These are phyloP conservation scores for Leucophenga montana DNA, from an alignment of 2,888 invertebrate genomes.

Conservation along the genomic window DNA sequence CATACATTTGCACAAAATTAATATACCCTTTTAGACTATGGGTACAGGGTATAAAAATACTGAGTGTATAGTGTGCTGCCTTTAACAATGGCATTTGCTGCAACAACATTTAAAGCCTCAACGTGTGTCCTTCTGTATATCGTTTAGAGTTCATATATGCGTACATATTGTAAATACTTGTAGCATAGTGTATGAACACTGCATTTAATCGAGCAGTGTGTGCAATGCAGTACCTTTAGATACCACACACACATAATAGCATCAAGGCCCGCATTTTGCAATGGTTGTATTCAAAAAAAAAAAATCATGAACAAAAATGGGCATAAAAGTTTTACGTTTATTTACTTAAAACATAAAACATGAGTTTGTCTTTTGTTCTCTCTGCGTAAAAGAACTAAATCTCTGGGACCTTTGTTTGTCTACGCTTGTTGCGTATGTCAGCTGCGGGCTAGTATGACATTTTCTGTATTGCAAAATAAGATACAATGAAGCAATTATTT, in stretches of 20 bases:
- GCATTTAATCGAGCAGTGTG: slow-evolving; percentile 1
- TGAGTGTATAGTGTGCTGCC: slow-evolving; percentile 27
- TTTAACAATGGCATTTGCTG: slow-evolving; percentile 49
- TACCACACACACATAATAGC: slow-evolving; percentile 24
- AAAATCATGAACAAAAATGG: neutral
- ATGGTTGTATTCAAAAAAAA: neutral
- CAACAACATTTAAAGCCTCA: neutral
- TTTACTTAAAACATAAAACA: slow-evolving; percentile 51
- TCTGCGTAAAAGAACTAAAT: no score
- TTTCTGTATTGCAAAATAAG: no score
- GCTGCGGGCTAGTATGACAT: no score
- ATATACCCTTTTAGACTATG: no score
- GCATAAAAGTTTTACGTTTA: slow-evolving; percentile 39
- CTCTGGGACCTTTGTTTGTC: no score
- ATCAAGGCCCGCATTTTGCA: neutral
- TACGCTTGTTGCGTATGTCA: no score
- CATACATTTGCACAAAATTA: no score
- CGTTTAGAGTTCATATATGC: neutral
- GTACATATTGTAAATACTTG: neutral
- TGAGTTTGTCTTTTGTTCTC: slow-evolving; percentile 43
- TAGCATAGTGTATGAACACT: neutral
- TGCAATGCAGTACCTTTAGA: slow-evolving; percentile 34
- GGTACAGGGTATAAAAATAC: no score
- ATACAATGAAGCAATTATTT: no score
- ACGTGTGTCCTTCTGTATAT: neutral